A percentile compares a stretch with the other conserved stretches of the same genome.
Conservation (phyloP, 2,888 invertebrate genomes). For the Sisyra nigra region DNA sequence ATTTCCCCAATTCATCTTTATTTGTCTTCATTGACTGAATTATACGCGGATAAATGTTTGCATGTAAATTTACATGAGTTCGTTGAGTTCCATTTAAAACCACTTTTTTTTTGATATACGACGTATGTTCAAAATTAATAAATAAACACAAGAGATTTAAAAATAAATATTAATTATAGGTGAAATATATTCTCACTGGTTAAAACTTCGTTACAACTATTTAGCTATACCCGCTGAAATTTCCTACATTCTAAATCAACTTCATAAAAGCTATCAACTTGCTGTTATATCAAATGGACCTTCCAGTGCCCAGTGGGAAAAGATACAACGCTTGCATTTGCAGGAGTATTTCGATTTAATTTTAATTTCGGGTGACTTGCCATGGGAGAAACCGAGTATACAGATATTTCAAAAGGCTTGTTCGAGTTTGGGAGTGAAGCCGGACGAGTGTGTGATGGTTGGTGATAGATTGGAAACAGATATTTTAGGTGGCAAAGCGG, state of each 20-base stretch:
- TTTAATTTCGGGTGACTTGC: conserved; percentile 67
- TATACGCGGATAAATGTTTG: too few relatives aligned
- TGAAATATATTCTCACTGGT: conserved; percentile 61
- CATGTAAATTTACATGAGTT: too few relatives aligned
- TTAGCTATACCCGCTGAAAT: conserved; percentile 53
- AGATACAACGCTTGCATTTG: conserved; percentile 53
- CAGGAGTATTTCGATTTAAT: conserved; percentile 61
- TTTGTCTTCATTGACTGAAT: too few relatives aligned
- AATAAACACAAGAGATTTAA: neutral
- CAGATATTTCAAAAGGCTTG: conserved; percentile 72
- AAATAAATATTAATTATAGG: conserved; percentile 27
- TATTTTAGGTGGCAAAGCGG: conserved; percentile 66
- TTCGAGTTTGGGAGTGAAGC: conserved; percentile 54
- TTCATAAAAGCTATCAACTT: conserved; percentile 57
- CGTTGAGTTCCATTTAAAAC: too few relatives aligned
- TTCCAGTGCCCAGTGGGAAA: conserved; percentile 79
- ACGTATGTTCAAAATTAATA: too few relatives aligned
- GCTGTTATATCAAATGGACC: conserved; percentile 78
- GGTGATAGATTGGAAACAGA: conserved; percentile 81
- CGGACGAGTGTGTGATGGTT: conserved; percentile 67
- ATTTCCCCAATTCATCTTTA: too few relatives aligned
- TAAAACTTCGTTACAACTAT: conserved; percentile 61
- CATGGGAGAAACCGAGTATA: conserved; percentile 74
- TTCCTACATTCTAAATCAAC: conserved; percentile 45
- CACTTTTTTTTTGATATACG: too few relatives aligned